Base-by-base conservation (phyloP, 2,113 vertebrate species). In the Anser brachyrhynchus region DNA sequence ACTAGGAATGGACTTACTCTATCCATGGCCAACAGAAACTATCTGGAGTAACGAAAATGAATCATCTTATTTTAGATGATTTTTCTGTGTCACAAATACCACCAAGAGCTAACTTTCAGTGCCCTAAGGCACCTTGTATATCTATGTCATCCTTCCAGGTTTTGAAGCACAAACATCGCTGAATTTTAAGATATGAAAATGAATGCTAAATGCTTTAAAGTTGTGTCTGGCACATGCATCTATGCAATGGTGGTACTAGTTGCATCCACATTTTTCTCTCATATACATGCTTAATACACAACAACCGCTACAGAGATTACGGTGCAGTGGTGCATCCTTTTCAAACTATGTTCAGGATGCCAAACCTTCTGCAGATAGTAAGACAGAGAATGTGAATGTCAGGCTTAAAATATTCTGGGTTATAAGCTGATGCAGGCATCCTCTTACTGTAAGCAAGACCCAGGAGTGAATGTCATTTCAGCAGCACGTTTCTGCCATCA, bases 1-100 rank as follows among this genome's bases (percentile, higher is more conserved):
- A 66, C 58, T 73, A 73, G 78, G 74, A 96, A 86, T 66, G 74
- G 75, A 67, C 89, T 92, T 91, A 73, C 35, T 83, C 28, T 83
- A 83, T 59, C 44, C 44, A 25, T 17, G 9, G 54, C 39, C 39
- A 91, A 57, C 46, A 92, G 79, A 87, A 96, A 91, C 39, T 25
- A 91, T 74, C 49, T 89, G 33, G 52, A 93, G 39, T 16, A 90
- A 93, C 62, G 95, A 95, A 96, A 94, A 10, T 35, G 57, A 75
- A 76, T 83, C 13, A 85, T 62, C 35, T 52, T 87, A 25, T 76
- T 92, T 84, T 75, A 95, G 85, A 91, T 72, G 39, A 39, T 11
- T 39, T 39, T 39, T 73, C 59, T 13, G 18, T 84, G 65, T 78
- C 69, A 89, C 78, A 93, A 94, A 79, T 82, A 89, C 73, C 57